Evolutionary conservation across 30 jellyfish, hydroid and myxozoan species (phyloP), one percentile per base, ranked within the genome.

Genomic region (Aurelia aurita): DNA sequence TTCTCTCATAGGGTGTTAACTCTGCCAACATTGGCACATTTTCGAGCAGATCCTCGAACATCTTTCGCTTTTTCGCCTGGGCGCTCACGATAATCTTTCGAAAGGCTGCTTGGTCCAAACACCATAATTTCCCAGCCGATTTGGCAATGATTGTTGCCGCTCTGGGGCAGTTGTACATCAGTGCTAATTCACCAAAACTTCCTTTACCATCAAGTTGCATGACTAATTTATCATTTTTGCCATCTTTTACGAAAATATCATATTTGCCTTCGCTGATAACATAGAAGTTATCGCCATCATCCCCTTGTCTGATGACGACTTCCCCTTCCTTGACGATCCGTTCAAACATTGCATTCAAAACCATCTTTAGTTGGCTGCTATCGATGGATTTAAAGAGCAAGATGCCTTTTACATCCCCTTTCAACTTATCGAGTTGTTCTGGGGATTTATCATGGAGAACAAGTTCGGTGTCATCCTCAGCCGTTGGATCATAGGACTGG

Each of bases 241-340:
- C 90, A 70, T 73, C 83, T 46, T 65, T 93, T 49, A 93, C 84
- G 80, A 73, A 61, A 70, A 93, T 95, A 72, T 87, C 98, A 64
- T 58, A 93, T 69, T 78, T 81, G 4, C 98, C 98, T 29, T 93
- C 90, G 55, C 92, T 97, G 73, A 93, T 87, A 79, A 93, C 96
- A 51, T 93, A 93, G 61, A 93, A 93, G 76, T 93, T 93, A 68
- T 93, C 98, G 60, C 98, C 98, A 72, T 93, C 98, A 64, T 93
- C 98, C 43, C 98, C 98, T 83, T 93, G 98, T 57, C 84, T 58
- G 49, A 93, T 93, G 27, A 93, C 96, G 25, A 78, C 67, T 45
- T 93, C 98, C 68, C 94, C 89, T 72, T 87, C 85, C 73, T 58
- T 70, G 80, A 93, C 98, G 31, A 60, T 71, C 69, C 96, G 90